These are phyloP conservation scores for Acleris cristana DNA, from an alignment of 2,888 invertebrate genomes.

Conservation along the genomic window DNA sequence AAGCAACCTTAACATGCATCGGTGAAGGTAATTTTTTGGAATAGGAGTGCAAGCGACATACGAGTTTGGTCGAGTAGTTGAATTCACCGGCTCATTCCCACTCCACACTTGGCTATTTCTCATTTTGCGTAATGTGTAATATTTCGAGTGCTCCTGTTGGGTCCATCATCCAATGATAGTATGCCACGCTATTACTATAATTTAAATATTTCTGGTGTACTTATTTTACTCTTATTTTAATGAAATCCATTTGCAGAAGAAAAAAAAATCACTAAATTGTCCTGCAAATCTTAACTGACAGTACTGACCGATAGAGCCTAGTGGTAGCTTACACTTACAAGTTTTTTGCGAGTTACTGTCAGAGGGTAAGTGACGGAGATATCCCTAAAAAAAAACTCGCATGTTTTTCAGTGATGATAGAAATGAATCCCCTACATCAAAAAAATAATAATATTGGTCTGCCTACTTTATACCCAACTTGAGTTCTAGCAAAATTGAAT, in stretches of 20 bases:
- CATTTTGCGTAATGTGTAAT: slow-evolving; percentile 36
- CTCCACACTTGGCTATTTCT: slow-evolving; percentile 33
- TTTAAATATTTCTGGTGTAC: not conserved
- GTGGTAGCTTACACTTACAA: too few relatives aligned
- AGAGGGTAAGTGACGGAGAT: too few relatives aligned
- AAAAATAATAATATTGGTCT: too few relatives aligned
- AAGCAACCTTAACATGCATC: not conserved
- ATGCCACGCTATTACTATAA: not conserved
- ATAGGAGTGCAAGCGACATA: not conserved
- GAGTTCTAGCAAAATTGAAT: slow-evolving; percentile 30
- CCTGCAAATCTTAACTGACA: too few relatives aligned
- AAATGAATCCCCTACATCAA: too few relatives aligned
- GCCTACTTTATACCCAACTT: not conserved
- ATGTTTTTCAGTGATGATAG: too few relatives aligned
- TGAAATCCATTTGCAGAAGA: not conserved
- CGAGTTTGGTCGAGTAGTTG: not conserved
- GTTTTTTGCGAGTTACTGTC: too few relatives aligned
- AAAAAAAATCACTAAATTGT: too few relatives aligned
- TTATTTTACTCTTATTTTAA: not conserved
- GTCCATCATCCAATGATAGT: slow-evolving; percentile 2
- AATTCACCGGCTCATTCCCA: slow-evolving; percentile 24
- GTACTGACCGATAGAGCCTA: too few relatives aligned
- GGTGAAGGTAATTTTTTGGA: not conserved
- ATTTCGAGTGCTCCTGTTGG: slow-evolving; percentile 31
- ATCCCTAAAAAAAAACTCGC: too few relatives aligned